Evolutionary conservation across 2,888 invertebrate species (phyloP).

Genomic region (Exocentrus adspersus): DNA sequence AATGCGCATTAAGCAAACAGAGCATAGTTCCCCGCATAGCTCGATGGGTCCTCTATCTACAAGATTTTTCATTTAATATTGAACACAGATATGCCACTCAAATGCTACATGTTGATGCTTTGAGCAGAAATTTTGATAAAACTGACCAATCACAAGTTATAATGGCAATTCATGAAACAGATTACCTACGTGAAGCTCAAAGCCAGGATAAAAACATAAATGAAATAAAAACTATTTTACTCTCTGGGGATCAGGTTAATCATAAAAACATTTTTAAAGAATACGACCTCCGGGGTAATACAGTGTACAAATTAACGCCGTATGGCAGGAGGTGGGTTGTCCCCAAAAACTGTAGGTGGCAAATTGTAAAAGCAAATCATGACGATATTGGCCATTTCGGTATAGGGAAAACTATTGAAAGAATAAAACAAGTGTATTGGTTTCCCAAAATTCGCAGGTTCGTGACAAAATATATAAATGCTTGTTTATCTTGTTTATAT

Average conservation of each 20-base stretch:
- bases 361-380: slow-evolving; percentile 40
- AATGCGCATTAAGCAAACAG: slow-evolving; percentile 4
- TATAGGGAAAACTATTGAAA: slow-evolving; percentile 41
- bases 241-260: slow-evolving; percentile 29
- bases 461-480: slow-evolving; percentile 16
- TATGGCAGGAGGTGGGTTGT: slow-evolving; percentile 34
- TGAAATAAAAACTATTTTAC: slow-evolving; percentile 34
- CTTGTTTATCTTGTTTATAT: slow-evolving; percentile 18
- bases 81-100: slow-evolving; percentile 33
- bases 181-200: slow-evolving; percentile 38
- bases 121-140: slow-evolving; percentile 43
- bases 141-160: slow-evolving; percentile 2
- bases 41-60: slow-evolving; percentile 33
- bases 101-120: slow-evolving; percentile 55
- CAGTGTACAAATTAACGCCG: slow-evolving; percentile 31
- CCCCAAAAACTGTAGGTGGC: slow-evolving; percentile 45
- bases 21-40: slow-evolving; percentile 27
- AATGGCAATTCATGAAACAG: slow-evolving; percentile 27
- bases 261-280: slow-evolving; percentile 36
- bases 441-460: slow-evolving; percentile 29
- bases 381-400: slow-evolving; percentile 49
- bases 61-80: slow-evolving; percentile 37
- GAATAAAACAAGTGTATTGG: background rate
- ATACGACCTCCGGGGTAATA: slow-evolving; percentile 32
- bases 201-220: slow-evolving; percentile 27